Percentiles rank a stretch among this genome's conserved stretches.
Evolutionary conservation across 1,140 invertebrate species (phyloP).

Genomic region (Brachionus paranguensis): DNA sequence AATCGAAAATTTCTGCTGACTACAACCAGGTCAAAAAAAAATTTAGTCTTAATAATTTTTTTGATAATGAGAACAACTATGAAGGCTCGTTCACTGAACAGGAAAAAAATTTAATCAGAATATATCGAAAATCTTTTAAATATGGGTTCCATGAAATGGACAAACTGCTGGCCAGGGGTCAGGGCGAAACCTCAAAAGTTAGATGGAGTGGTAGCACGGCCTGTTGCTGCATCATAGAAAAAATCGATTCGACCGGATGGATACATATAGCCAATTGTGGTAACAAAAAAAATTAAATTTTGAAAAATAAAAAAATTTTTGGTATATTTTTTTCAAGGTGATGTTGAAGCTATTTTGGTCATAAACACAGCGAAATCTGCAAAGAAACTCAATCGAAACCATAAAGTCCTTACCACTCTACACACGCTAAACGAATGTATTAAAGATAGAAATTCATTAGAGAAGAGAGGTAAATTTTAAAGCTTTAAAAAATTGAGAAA

Average conservation of each 20-base stretch:
- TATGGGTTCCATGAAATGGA: conserved; percentile 22
- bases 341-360: conserved; percentile 33
- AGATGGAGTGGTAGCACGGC: conserved; percentile 29
- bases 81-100: neutral
- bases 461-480: neutral
- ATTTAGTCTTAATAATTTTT: neutral
- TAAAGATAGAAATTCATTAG: neutral
- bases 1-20: neutral
- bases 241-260: neutral
- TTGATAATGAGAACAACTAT: neutral
- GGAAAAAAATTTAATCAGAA: neutral
- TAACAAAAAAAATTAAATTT: neutral
- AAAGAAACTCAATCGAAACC: neutral
- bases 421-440: conserved; percentile 1
- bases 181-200: conserved; percentile 1
- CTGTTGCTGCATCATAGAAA: conserved; percentile 12
- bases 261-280: conserved; percentile 37
- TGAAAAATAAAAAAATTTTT: neutral
- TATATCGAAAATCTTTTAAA: neutral
- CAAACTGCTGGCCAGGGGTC: conserved; percentile 11
- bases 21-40: neutral
- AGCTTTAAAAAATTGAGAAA: no score
- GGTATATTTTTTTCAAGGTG: neutral
- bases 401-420: neutral
- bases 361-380: neutral